Percentiles rank a stretch among this genome's conserved stretches.
These are phyloP conservation scores for Lepus americanus DNA, from an alignment of 2,113 vertebrate species.

Conservation along the genomic window DNA sequence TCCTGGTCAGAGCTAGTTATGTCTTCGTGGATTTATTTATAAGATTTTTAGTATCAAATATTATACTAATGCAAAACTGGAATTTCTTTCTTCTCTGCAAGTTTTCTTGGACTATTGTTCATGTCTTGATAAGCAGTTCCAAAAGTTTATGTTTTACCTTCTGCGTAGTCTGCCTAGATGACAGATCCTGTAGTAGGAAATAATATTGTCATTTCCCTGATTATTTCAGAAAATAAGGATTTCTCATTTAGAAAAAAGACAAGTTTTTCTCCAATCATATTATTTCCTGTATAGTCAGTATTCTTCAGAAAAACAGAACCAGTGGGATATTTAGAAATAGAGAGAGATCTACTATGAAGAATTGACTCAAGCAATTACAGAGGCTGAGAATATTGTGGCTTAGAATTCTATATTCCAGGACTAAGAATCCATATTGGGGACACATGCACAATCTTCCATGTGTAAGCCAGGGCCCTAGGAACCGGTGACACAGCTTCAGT, in stretches of 20 bases:
- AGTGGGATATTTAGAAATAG: not conserved
- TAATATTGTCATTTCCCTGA: not conserved
- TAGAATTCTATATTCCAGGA: no score
- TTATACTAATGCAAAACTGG: not conserved
- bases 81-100: not conserved
- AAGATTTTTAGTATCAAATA: slow-evolving; percentile 35
- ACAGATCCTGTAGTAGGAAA: not conserved
- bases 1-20: not conserved
- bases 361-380: not conserved
- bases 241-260: not conserved
- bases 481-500: not conserved
- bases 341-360: not conserved
- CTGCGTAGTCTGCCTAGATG: not conserved
- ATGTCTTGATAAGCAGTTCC: not conserved
- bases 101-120: not conserved
- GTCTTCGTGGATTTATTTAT: not conserved
- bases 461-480: not conserved
- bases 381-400: not conserved
- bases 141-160: not conserved
- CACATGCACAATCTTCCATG: not conserved
- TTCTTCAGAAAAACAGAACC: not conserved
- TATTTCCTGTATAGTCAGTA: not conserved
- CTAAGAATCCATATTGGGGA: no score
- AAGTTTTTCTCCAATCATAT: not conserved
- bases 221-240: not conserved